A percentile compares a stretch with the other conserved stretches of the same genome.
Conservation (phyloP, 2,797 vertebrate genomes). For the Caiman crocodilus region DNA sequence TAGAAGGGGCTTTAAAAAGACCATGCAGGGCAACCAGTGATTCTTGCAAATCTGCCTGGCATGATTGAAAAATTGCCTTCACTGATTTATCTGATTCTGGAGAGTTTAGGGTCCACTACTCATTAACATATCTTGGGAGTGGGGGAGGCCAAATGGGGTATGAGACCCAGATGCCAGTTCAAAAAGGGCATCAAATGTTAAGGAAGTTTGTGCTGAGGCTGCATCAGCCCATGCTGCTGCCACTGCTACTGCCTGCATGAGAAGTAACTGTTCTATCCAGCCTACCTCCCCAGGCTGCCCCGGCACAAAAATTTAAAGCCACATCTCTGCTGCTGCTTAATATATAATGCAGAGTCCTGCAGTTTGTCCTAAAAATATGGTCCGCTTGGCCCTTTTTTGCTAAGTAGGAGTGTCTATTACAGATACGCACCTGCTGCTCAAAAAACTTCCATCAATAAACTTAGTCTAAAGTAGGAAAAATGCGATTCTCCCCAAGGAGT, state of each 20-base stretch:
- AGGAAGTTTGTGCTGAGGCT: too few species aligned
- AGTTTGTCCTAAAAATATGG: background rate
- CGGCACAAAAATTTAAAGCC: too few species aligned
- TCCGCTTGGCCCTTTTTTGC: background rate
- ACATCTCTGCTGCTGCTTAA: background rate
- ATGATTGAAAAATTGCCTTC: fast-evolving
- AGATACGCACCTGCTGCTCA: background rate
- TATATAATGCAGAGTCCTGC: background rate
- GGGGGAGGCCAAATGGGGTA: too few species aligned
- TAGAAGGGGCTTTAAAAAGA: background rate
- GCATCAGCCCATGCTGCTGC: too few species aligned
- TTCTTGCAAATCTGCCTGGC: background rate
- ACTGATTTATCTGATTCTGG: background rate
- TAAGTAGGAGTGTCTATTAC: background rate
- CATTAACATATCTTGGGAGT: too few species aligned
- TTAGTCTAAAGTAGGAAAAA: background rate
- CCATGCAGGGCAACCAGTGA: background rate
- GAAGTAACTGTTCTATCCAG: too few species aligned
- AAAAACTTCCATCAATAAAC: background rate
- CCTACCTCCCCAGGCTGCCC: too few species aligned
- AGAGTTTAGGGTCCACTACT: background rate
- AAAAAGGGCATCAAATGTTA: too few species aligned
- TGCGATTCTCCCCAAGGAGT: background rate
- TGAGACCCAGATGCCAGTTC: too few species aligned
- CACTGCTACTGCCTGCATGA: too few species aligned